Conservation (phyloP, 2,113 vertebrate genomes). For the Prochilodus magdalenae region DNA sequence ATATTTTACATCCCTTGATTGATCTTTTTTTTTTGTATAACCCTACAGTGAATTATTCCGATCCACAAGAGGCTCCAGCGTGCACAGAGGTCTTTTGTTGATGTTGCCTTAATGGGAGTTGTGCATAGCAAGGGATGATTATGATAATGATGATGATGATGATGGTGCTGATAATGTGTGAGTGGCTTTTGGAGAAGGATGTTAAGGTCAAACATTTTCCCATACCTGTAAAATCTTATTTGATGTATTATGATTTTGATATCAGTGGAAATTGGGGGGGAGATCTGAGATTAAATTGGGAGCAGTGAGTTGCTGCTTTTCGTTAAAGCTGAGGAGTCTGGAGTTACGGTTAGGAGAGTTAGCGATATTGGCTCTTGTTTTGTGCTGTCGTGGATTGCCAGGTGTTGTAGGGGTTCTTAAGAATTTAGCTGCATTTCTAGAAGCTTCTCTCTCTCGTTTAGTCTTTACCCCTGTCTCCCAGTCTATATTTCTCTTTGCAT, state of each 20-base stretch:
- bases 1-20: conserved; percentile 41
- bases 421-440: neutral
- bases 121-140: conserved; percentile 25
- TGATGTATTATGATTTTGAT: conserved; percentile 33
- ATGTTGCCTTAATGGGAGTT: conserved; percentile 57
- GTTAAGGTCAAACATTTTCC: conserved; percentile 30
- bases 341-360: neutral
- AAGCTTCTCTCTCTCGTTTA: neutral
- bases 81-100: conserved; percentile 48
- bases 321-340: neutral
- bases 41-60: conserved; percentile 40
- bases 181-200: neutral
- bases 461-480: neutral
- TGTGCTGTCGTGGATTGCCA: conserved; percentile 11
- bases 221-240: conserved; percentile 29
- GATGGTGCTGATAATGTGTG: conserved; percentile 19
- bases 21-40: conserved; percentile 16
- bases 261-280: conserved; percentile 23
- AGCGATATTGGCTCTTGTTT: conserved; percentile 11
- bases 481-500: neutral
- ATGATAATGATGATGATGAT: conserved; percentile 9
- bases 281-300: neutral
- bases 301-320: neutral
- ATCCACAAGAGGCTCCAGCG: conserved; percentile 26
- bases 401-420: conserved; percentile 15